A percentile compares a stretch with the other conserved stretches of the same genome.
phyloP scores from a whole-genome alignment of 1,140 invertebrate genomes.

The Archegozetes longisetosus region DNA sequence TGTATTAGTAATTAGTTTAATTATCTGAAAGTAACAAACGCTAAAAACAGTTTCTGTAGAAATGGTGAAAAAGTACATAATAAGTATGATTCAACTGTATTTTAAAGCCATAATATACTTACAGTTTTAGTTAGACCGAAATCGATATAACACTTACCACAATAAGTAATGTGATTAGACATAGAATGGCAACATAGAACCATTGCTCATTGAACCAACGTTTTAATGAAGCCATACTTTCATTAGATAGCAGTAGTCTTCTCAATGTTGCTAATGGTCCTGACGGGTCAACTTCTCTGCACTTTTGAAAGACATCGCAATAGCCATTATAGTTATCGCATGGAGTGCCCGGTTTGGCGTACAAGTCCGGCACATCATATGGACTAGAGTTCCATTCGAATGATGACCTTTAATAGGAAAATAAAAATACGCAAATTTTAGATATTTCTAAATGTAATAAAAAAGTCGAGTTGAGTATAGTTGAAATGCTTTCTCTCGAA shows the following conservation, averaged over 20 bases:
- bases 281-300: conserved; percentile 90
- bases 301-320: conserved; percentile 96
- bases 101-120: no score
- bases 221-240: conserved; percentile 65
- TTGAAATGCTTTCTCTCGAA: no score
- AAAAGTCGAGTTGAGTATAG: no score
- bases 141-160: background rate
- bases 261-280: conserved; percentile 79
- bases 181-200: conserved; percentile 13
- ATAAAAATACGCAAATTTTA: background rate
- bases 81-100: no score
- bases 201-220: conserved; percentile 45
- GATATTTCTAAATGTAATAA: no score
- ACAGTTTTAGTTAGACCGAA: background rate
- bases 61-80: no score
- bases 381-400: conserved; percentile 75
- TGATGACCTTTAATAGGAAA: conserved; percentile 50
- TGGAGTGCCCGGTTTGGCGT: conserved; percentile 58
- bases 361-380: conserved; percentile 79
- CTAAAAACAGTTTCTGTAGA: no score
- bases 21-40: no score
- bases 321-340: conserved; percentile 98
- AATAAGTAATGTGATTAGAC: conserved; percentile 10
- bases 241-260: conserved; percentile 67
- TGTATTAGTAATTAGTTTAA: no score